Base-by-base conservation (phyloP, 2,888 invertebrate genomes). In the Ctena decussata region DNA sequence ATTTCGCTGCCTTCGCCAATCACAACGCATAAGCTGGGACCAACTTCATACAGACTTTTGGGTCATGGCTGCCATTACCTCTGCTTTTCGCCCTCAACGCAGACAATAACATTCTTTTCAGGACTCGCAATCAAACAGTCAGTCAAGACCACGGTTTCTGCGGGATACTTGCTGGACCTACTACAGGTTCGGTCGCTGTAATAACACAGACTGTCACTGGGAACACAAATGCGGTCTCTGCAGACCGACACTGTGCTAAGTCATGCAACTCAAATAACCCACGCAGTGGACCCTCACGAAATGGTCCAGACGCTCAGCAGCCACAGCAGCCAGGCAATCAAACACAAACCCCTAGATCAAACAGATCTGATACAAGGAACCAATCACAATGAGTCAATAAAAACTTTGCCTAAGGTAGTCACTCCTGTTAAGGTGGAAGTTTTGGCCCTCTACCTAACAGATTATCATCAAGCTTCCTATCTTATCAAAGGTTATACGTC, bases 201-300 rank as follows among this genome's bases (percentile, higher is more conserved):
- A 3, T 27, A 71, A 71, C 71, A 1, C 39, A 39, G 41, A 41
- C 12, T 74, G 74, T 24, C 46, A 30, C 39, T 44, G 30, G 8
- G 32, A 39, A 18, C 74, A 74, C 53, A 46, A 37, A 39, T 74
- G 49, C 30, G 49, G 74, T n/a, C 30, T 44, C 49, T 74, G 74
- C 53, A 12, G 49, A 53, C 49, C 8, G n/a, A 30, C 46, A 74
- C 35, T 21, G 35, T 32, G 74, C 74, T 15, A 44, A 35, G 12
- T 44, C 39, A 21, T 74, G 74, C 35, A 15, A 30, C 2, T 44
- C 39, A 5, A 27, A 2, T 12, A 24, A 18, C 39, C 39, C 49
- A 74, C 65, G 65, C 2, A 35, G 65, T 35, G 65, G 35, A 65
- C 35, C 35, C 35, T 32, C 65, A 65, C 21, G 65, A 65, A 35